Conservation (phyloP, 2,888 invertebrate genomes). For the Endomychus coccineus region DNA sequence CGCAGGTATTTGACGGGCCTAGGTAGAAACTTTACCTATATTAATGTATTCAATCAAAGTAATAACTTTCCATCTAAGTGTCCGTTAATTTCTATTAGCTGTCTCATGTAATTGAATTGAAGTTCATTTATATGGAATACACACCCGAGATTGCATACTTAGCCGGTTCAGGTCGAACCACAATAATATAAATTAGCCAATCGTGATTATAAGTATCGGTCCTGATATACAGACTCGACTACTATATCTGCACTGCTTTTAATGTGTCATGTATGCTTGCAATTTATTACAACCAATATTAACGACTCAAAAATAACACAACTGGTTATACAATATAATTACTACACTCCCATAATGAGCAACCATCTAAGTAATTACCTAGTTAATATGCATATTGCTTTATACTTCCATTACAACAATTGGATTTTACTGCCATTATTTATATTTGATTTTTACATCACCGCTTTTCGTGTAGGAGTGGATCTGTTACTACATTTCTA, state of each 20-base stretch:
- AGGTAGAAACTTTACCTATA: slow-evolving; percentile 19
- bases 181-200: slow-evolving; percentile 33
- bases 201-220: slow-evolving; percentile 33
- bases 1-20: no score
- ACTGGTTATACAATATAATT: slow-evolving; percentile 23
- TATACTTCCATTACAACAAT: slow-evolving; percentile 2
- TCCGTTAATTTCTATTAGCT: slow-evolving; percentile 36
- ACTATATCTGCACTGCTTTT: slow-evolving; percentile 35
- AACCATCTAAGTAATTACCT: neutral
- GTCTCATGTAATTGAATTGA: slow-evolving; percentile 34
- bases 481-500: no score
- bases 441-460: no score
- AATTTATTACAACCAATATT: slow-evolving; percentile 36
- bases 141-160: slow-evolving; percentile 26
- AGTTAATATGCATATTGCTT: neutral
- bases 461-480: no score
- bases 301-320: slow-evolving; percentile 20
- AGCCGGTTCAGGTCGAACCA: slow-evolving; percentile 17
- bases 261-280: slow-evolving; percentile 36
- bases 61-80: slow-evolving; percentile 34
- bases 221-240: slow-evolving; percentile 29
- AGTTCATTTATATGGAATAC: slow-evolving; percentile 36
- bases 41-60: slow-evolving; percentile 31
- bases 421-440: no score
- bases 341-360: slow-evolving; percentile 10